Conservation (phyloP, 1,140 invertebrate species). For the Scaptomyza hsui region DNA sequence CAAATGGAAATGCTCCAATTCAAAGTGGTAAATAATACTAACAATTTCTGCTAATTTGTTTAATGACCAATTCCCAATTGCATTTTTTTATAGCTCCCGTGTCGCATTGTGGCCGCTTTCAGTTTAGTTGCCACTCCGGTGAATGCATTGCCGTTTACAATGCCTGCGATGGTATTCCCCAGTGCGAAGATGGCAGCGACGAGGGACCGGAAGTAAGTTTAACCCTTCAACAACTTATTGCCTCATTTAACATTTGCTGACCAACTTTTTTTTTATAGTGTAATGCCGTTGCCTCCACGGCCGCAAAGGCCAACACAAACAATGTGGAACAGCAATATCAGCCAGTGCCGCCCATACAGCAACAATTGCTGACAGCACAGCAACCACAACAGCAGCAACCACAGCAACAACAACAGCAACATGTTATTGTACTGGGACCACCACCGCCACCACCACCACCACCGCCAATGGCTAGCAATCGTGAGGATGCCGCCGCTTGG, state of each 20-base stretch:
- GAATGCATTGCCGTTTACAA: conserved; percentile 98
- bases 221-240: neutral
- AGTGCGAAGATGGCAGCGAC: conserved; percentile 96
- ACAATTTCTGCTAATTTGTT: conserved; percentile 37
- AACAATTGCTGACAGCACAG: conserved; percentile 47
- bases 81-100: conserved; percentile 37
- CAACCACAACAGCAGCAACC: conserved; percentile 45
- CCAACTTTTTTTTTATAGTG: conserved; percentile 50
- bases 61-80: conserved; percentile 6
- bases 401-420: conserved; percentile 46
- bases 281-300: conserved; percentile 54
- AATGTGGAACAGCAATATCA: conserved; percentile 63
- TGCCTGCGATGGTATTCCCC: conserved; percentile 96
- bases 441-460: conserved; percentile 60
- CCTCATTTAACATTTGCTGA: conserved; percentile 29
- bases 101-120: conserved; percentile 89
- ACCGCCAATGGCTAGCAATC: conserved; percentile 72
- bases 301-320: conserved; percentile 47
- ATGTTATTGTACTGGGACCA: conserved; percentile 58
- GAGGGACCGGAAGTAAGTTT: conserved; percentile 90
- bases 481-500: conserved; percentile 78
- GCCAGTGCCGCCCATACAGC: conserved; percentile 55
- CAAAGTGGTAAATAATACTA: conserved; percentile 54
- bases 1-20: conserved; percentile 17
- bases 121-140: conserved; percentile 93